Evolutionary conservation across 2,113 vertebrate genomes (phyloP).

Genomic region (Poecile atricapillus): DNA sequence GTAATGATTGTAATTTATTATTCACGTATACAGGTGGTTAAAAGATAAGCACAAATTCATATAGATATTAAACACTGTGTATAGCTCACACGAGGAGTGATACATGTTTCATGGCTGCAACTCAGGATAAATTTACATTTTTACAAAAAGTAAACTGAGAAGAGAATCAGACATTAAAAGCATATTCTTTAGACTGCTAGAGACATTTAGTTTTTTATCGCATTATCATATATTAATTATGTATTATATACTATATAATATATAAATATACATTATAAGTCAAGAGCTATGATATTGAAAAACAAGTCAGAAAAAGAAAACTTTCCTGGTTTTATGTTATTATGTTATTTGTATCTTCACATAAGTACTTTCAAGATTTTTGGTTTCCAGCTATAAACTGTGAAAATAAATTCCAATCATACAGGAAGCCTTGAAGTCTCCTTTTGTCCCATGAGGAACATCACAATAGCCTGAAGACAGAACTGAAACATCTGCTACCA

Average conservation of each 20-base stretch:
- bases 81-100: background rate
- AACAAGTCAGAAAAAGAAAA: background rate
- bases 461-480: background rate
- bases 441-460: background rate
- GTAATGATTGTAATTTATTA: background rate
- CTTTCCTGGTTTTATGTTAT: background rate
- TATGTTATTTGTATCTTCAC: background rate
- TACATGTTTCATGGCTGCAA: background rate
- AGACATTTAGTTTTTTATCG: background rate
- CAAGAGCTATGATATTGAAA: background rate
- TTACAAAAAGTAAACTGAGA: background rate
- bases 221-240: background rate
- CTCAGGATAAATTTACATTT: background rate
- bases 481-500: constrained; percentile 12
- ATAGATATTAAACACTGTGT: background rate
- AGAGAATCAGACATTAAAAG: background rate
- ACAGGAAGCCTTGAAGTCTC: background rate
- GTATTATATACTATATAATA: background rate
- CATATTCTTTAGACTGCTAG: background rate
- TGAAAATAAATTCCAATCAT: background rate
- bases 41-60: background rate
- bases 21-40: background rate
- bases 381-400: background rate
- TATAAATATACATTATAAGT: background rate
- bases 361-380: background rate